phyloP scores from a whole-genome alignment of 2,113 vertebrate genomes.

The Mesembrinibis cayennensis region DNA sequence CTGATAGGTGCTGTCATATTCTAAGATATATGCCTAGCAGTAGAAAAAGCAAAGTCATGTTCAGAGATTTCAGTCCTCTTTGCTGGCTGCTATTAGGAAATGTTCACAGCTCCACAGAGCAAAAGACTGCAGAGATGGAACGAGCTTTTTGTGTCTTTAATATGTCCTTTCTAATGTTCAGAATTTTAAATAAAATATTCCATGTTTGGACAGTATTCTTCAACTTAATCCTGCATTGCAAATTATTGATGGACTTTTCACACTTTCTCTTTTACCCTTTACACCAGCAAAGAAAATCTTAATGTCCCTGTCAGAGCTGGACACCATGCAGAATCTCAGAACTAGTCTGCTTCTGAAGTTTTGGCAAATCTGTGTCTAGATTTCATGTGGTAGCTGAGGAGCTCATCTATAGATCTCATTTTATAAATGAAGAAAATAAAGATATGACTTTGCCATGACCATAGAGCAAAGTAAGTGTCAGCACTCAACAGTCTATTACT shows the following conservation, averaged over 20 bases:
- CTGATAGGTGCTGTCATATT: not conserved
- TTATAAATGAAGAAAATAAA: not conserved
- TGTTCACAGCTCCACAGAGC: not conserved
- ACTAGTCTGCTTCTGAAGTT: not conserved
- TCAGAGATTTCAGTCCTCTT: not conserved
- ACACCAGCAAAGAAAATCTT: not conserved
- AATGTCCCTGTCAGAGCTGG: not conserved
- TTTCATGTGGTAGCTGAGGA: not conserved
- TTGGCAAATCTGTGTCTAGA: not conserved
- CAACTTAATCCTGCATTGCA: not conserved
- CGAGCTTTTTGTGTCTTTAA: not conserved
- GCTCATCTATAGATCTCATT: not conserved
- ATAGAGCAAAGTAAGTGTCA: not conserved
- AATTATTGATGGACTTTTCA: not conserved
- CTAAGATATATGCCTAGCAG: not conserved
- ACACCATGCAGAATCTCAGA: not conserved
- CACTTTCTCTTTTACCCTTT: not conserved
- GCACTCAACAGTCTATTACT: not conserved
- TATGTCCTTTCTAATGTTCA: not conserved
- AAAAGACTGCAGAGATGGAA: not conserved
- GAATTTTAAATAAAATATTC: not conserved
- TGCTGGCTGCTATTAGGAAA: not conserved
- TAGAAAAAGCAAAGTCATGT: not conserved
- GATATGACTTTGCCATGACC: not conserved
- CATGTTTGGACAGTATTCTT: not conserved